Percentiles rank a stretch among this genome's conserved stretches.
Evolutionary conservation across 2,888 invertebrate species (phyloP).

Genomic region (Sesia bembeciformis): DNA sequence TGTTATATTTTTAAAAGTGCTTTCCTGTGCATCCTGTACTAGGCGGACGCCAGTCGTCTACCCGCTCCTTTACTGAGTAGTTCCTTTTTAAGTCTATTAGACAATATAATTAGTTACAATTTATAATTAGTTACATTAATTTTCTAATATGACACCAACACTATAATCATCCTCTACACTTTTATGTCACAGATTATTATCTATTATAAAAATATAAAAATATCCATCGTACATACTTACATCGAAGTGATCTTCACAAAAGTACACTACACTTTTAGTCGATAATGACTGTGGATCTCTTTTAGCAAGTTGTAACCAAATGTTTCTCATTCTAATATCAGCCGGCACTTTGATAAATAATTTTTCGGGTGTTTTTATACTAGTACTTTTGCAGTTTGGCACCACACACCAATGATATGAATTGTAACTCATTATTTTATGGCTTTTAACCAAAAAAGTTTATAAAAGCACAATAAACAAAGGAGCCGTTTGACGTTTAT

Average conservation of each 20-base stretch:
- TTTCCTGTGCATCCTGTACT: too few species aligned
- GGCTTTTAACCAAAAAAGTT: too few species aligned
- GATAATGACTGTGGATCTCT: slow-evolving; percentile 4
- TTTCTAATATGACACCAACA: too few species aligned
- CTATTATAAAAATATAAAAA: neutral
- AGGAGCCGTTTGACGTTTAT: too few species aligned
- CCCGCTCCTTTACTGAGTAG: too few species aligned
- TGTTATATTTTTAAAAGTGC: neutral
- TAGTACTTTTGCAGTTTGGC: neutral
- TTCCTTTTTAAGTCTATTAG: too few species aligned
- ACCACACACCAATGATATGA: neutral
- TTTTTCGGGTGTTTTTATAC: neutral
- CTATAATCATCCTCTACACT: neutral
- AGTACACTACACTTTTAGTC: neutral
- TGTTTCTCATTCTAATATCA: neutral
- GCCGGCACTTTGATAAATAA: neutral
- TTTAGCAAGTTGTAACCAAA: slow-evolving; percentile 1
- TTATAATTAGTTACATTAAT: too few species aligned
- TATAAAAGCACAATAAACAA: too few species aligned
- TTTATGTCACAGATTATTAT: neutral
- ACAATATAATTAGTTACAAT: too few species aligned
- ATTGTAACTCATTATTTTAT: neutral
- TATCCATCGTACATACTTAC: slow-evolving; percentile 1
- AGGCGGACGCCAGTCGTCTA: too few species aligned
- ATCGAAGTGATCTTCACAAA: slow-evolving; percentile 8